Conservation (phyloP, 2,113 vertebrate genomes). For the Symphodus melops region DNA sequence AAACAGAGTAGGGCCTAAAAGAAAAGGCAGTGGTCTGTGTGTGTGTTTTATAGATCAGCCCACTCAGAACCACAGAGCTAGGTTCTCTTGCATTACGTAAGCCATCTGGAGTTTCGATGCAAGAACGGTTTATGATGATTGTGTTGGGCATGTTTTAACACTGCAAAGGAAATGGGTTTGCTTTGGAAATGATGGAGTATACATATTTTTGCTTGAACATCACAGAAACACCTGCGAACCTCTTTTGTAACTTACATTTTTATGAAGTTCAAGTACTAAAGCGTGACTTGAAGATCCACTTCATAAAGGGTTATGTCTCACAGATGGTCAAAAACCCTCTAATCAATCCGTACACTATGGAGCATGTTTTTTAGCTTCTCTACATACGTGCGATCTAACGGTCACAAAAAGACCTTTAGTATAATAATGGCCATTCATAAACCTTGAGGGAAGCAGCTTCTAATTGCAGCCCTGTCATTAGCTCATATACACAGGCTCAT, state of each 20-base stretch:
- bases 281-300: constrained; percentile 11
- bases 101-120: constrained; percentile 76
- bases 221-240: constrained; percentile 35
- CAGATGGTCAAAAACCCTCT: constrained; percentile 22
- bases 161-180: constrained; percentile 51
- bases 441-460: constrained; percentile 8
- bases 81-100: constrained; percentile 63
- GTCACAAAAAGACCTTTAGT: not conserved
- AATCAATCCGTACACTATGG: not conserved
- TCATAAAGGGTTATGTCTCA: constrained; percentile 25
- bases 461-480: constrained; percentile 45
- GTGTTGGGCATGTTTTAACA: constrained; percentile 52
- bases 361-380: constrained; percentile 27
- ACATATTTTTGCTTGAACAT: constrained; percentile 25
- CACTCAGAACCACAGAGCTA: constrained; percentile 60
- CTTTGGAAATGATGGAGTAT: constrained; percentile 33
- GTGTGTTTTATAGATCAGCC: constrained; percentile 40
- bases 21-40: constrained; percentile 16
- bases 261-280: constrained; percentile 11
- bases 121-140: constrained; percentile 60
- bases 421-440: not conserved
- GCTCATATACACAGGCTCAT: constrained; percentile 29
- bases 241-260: constrained; percentile 22
- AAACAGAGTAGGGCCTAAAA: constrained; percentile 45
- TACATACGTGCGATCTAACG: not conserved